Evolutionary conservation across 2,797 vertebrate genomes (phyloP).

Genomic region (Hypotaenidia okinawae): DNA sequence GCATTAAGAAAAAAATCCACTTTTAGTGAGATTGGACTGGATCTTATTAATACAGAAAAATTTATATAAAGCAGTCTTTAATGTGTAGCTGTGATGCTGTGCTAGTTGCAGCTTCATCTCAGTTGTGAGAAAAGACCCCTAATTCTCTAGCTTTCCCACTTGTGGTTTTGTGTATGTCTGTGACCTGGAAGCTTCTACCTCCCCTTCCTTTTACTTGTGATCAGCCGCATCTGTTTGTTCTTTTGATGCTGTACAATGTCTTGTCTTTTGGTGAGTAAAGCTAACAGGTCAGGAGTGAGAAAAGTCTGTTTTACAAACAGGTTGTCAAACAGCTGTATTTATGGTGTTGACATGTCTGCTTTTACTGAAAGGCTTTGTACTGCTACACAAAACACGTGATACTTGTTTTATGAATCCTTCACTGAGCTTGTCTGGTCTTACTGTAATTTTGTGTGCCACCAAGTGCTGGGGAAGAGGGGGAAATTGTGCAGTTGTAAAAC

Average conservation of each 20-base stretch:
- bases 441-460: neutral
- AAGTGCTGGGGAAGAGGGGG: neutral
- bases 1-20: neutral
- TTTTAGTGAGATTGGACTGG: conserved; percentile 8
- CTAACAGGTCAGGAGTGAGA: neutral
- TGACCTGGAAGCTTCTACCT: neutral
- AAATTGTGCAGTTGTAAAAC: neutral
- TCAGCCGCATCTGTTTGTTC: neutral
- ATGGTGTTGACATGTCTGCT: neutral
- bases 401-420: neutral
- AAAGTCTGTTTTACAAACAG: neutral
- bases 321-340: neutral
- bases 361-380: neutral
- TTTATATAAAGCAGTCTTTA: conserved; percentile 11
- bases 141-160: neutral
- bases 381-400: neutral
- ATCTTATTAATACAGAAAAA: conserved; percentile 52
- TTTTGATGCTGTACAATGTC: neutral
- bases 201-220: neutral
- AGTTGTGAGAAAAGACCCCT: neutral
- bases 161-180: neutral
- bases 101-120: neutral
- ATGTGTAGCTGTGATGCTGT: neutral
- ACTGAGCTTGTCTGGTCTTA: neutral
- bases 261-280: neutral